Base-by-base conservation (phyloP, 1,140 invertebrate genomes). In the Amyelois transitella region DNA sequence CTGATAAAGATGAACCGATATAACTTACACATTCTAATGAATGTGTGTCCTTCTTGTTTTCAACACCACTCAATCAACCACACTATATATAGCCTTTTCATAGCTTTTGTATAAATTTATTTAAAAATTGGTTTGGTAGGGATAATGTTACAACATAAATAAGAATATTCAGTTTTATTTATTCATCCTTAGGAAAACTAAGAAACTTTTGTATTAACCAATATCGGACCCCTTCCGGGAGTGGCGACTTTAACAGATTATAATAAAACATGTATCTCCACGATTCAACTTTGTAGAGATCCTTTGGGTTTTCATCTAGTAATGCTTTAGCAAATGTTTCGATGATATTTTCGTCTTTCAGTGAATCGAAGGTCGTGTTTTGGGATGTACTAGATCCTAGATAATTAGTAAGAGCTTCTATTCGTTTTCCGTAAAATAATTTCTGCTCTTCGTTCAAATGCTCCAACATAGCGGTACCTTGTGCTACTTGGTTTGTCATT, bases 201-300 rank as follows among this genome's bases (percentile, higher is more conserved):
- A 85, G 49, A 62, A 85, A 87, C 59, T 65, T 75, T 60, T 80
- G 81, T n/a, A 85, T 67, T 19, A 87, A 10, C 70, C 72, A 77
- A 21, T 57, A 48, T 32, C 69, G 66, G 17, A 72, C 18, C 18
- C 17, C 57, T 58, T 81, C 72, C n/a, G 79, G 71, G 1, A 87
- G 58, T 4, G 84, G 84, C n/a, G 84, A 51, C 57, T 78, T 82
- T 45, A 87, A 62, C 53, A 87, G 66, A 53, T 66, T 82, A 18
- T 87, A 87, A 60, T 86, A 87, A 56, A 83, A 73, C 64, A 69
- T 79, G 49, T 87, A 87, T 62, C 84, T 73, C 82, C 77, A 86
- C 0, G 77, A 75, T 60, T 87, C 82, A 8, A 84, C 75, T 69
- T 81, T 86, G 21, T 87, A 87, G 8, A 86, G 19, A 51, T 69